Conservation (phyloP, 2,113 vertebrate genomes). For the Clarias batrachus region DNA sequence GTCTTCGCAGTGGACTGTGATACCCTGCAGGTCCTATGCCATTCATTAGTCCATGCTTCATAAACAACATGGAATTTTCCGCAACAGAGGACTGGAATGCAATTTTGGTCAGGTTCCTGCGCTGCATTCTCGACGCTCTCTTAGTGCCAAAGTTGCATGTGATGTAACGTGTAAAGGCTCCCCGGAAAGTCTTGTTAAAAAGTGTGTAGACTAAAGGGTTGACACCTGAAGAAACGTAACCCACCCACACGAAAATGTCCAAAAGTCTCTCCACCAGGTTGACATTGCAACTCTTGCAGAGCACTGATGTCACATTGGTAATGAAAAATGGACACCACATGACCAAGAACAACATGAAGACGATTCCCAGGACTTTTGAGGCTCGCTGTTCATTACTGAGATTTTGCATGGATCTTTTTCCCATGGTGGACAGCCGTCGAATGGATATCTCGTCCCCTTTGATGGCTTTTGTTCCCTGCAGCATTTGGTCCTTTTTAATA, state of each 20-base stretch:
- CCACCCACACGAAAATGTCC: conserved; percentile 97
- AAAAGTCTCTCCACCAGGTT: conserved; percentile 80
- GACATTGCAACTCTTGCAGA: conserved; percentile 82
- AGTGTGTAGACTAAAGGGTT: conserved; percentile 96
- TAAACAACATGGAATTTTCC: conserved; percentile 88
- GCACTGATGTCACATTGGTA: conserved; percentile 88
- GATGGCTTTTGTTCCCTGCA: conserved; percentile 33
- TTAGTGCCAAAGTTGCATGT: conserved; percentile 83
- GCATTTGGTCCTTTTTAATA: conserved; percentile 68
- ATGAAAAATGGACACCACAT: conserved; percentile 99
- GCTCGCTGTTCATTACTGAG: conserved; percentile 94
- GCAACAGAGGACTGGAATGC: conserved; percentile 81
- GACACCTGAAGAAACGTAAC: conserved; percentile 93
- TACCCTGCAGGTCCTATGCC: conserved; percentile 82
- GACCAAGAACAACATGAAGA: conserved; percentile 92
- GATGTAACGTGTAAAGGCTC: conserved; percentile 91
- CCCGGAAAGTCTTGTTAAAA: conserved; percentile 95
- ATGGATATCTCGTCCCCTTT: conserved; percentile 65
- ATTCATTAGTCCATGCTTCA: conserved; percentile 84
- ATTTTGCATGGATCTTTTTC: conserved; percentile 91
- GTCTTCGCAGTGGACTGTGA: conserved; percentile 80
- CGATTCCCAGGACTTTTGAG: conserved; percentile 94
- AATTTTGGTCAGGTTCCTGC: conserved; percentile 73
- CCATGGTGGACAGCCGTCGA: conserved; percentile 80
- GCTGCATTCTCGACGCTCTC: conserved; percentile 65